Evolutionary conservation across 2,113 vertebrate genomes (phyloP), one percentile per base, ranked within the genome.

Genomic region (Epinephelus lanceolatus): DNA sequence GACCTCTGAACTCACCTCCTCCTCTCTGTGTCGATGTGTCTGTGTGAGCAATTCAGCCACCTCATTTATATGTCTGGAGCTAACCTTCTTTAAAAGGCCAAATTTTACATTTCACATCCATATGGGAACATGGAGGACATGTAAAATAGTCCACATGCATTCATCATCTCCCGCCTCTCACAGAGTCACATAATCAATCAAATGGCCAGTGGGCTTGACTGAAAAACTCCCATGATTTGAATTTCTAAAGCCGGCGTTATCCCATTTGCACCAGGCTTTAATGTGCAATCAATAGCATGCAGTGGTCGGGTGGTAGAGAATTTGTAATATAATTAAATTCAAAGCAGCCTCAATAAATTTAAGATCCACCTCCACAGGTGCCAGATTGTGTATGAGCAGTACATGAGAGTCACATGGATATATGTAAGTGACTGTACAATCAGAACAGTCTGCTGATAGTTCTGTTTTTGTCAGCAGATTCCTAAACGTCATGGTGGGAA

Each of bases 171-270:
- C 78, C 45, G 70, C 59, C 74, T 65, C 68, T 67, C 60, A 0
- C 13, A 14, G 30, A 85, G 81, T 23, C 79, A 84, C 62, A 53
- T 71, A 78, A 85, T 89, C 90, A 88, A 85, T 91, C 76, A 66
- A 69, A 77, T 18, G 59, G 67, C 45, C 66, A 25, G 6, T 9
- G 23, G 49, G 66, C 15, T 56, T 51, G 63, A 74, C n/a, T 60
- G n/a, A 49, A 45, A 83, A 56, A 63, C 17, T 4, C 14, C 23
- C 42, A 70, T 70, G 25, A 82, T 67, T 78, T 71, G 60, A 71
- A 73, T 80, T 66, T 83, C 33, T 60, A 45, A 62, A 23, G 81
- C 51, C 14, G 4, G 13, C 4, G 19, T 42, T 27, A 19, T 10
- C 42, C 68, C 33, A 6, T 78, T 65, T 74, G 49, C 55, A 63